Percentiles rank a stretch among this genome's conserved stretches.
Evolutionary conservation across 2,797 vertebrate species (phyloP).

Genomic region (Anabas testudineus): DNA sequence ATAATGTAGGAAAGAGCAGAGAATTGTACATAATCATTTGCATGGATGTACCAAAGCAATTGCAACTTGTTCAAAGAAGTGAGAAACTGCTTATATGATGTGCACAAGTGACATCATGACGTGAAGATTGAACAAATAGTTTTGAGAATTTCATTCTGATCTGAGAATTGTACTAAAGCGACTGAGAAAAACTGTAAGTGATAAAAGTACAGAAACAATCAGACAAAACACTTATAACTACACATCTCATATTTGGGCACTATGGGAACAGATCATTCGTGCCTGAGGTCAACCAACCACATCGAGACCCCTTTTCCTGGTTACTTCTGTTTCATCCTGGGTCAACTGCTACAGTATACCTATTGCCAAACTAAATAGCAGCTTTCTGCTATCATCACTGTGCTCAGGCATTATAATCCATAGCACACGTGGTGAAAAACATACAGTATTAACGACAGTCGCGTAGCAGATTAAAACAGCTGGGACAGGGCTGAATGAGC

Average conservation of each 20-base stretch:
- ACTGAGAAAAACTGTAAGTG: no score
- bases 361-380: slow-evolving; percentile 31
- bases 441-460: slow-evolving; percentile 46
- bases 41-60: no score
- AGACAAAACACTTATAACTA: neutral
- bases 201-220: slow-evolving; percentile 3
- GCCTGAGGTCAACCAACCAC: slow-evolving; percentile 45
- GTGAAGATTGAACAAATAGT: no score
- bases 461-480: slow-evolving; percentile 53
- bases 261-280: slow-evolving; percentile 28
- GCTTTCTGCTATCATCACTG: slow-evolving; percentile 52
- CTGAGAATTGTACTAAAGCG: no score
- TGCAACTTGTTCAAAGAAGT: no score
- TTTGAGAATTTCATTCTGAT: no score
- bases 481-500: slow-evolving; percentile 57
- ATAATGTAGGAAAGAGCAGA: no score
- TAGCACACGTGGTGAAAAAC: slow-evolving; percentile 54
- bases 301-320: slow-evolving; percentile 55
- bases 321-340: slow-evolving; percentile 49
- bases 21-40: no score
- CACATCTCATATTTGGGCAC: slow-evolving; percentile 9
- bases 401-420: slow-evolving; percentile 51
- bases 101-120: no score
- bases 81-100: no score
- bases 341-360: slow-evolving; percentile 32